Base-by-base conservation (phyloP, 2,888 invertebrate genomes). In the Conops quadrifasciatus region DNA sequence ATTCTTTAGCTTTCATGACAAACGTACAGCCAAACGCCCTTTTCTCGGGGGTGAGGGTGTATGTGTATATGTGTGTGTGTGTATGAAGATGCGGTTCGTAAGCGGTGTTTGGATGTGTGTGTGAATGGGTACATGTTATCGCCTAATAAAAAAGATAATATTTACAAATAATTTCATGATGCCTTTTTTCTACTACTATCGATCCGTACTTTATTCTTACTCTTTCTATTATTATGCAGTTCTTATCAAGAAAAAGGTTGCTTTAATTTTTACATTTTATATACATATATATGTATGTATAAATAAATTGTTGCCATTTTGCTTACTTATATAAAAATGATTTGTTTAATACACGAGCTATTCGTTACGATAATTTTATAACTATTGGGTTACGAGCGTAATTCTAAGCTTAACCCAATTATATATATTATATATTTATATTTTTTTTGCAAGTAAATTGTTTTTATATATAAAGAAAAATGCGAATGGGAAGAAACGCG, bases 1-100 rank as follows among this genome's bases (percentile, higher is more conserved):
- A 67, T 62, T 64, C 26, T 45, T 60, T 71, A 66, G 49, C 49
- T 66, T 71, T 15, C 36, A 60, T 49, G 49, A 68, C 26, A 68
- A 58, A 68, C 47, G 47, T 60, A 28, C 19, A 21, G 21, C 24
- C 19, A n/a, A n/a, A n/a, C n/a, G n/a, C n/a, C n/a, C n/a, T n/a
- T n/a, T n/a, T n/a, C n/a, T n/a, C n/a, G n/a, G n/a, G n/a, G n/a
- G n/a, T n/a, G n/a, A n/a, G n/a, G n/a, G 11, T 67, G 21, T 67
- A 13, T 26, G 21, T 47, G 7, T 64, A 28, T 47, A 9, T 64
- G 36, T 28, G 45, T 51, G 26, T 47, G 51, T 49, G 21, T 51
- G 9, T 56, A 15, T 67, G 43, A 28, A 28, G 24, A 16, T 15
- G 59, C 16, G 4, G 5, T 19, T 1, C 11, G 19, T n/a, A 53